These are phyloP conservation scores for Mustela nigripes DNA, from an alignment of 2,113 vertebrate genomes.

Conservation along the genomic window DNA sequence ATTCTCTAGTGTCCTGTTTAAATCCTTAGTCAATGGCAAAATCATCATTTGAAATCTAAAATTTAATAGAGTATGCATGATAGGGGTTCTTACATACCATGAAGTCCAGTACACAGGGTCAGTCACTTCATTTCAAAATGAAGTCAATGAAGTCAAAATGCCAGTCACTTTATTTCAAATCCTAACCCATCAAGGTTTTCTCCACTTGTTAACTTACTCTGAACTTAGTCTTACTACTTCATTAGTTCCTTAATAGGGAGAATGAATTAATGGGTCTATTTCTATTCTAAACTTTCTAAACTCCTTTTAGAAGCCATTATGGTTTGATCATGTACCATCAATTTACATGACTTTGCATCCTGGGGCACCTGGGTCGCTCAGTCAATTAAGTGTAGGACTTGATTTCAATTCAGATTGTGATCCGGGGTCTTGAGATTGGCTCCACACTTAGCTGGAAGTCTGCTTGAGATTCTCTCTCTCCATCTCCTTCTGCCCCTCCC, in stretches of 20 bases:
- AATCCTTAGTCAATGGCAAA: not conserved
- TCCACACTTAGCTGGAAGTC: not conserved
- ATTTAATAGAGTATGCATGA: not conserved
- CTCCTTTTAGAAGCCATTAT: not conserved
- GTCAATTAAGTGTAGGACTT: not conserved
- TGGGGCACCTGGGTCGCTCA: not conserved
- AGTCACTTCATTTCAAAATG: not conserved
- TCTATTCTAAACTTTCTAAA: not conserved
- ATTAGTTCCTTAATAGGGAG: not conserved
- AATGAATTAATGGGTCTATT: not conserved
- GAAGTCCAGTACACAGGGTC: not conserved
- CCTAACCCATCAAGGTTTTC: not conserved
- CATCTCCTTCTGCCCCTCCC: not conserved
- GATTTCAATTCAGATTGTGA: not conserved
- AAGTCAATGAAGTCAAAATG: too few relatives aligned
- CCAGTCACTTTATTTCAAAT: not conserved
- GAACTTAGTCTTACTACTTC: not conserved
- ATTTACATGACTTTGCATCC: not conserved
- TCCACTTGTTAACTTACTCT: not conserved
- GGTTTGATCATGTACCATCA: not conserved
- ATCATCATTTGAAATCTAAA: not conserved
- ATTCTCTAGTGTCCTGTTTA: not conserved
- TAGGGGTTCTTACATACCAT: not conserved
- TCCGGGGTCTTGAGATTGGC: accelerated
- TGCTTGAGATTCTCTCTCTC: not conserved